A percentile compares a stretch with the other conserved stretches of the same genome.
These are phyloP conservation scores for Zoanthus solanderi DNA, from an alignment of 92 coral and sea anemone genomes.

Conservation along the genomic window DNA sequence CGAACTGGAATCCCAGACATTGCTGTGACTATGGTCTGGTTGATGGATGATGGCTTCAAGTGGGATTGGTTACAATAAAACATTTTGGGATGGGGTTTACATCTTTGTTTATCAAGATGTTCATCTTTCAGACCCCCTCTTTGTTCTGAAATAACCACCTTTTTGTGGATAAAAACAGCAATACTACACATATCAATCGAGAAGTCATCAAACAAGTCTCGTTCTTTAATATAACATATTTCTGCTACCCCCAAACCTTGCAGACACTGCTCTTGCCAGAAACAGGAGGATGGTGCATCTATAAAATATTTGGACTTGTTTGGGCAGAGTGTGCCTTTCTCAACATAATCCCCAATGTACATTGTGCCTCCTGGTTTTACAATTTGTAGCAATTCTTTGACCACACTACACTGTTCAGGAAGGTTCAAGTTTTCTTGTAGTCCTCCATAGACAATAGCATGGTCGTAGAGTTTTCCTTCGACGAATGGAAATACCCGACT, in stretches of 20 bases:
- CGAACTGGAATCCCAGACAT: conserved; percentile 22
- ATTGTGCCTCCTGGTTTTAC: conserved; percentile 90
- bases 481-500: conserved; percentile 18
- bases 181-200: conserved; percentile 80
- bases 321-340: conserved; percentile 68
- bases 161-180: conserved; percentile 92
- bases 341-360: conserved; percentile 90
- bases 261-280: conserved; percentile 85
- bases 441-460: conserved; percentile 94
- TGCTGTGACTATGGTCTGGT: conserved; percentile 18
- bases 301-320: background rate
- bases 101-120: conserved; percentile 39
- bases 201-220: conserved; percentile 76
- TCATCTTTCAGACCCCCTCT: conserved; percentile 1
- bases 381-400: conserved; percentile 75
- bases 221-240: conserved; percentile 87
- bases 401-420: conserved; percentile 73
- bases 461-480: conserved; percentile 53
- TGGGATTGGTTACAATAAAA: conserved; percentile 45
- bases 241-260: conserved; percentile 73
- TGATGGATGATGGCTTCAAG: background rate
- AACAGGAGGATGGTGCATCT: conserved; percentile 74
- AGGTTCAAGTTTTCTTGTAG: conserved; percentile 68
- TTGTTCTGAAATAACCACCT: conserved; percentile 51
- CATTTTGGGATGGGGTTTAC: conserved; percentile 66